Conservation (phyloP, 2,113 vertebrate species). For the Tenrec ecaudatus region DNA sequence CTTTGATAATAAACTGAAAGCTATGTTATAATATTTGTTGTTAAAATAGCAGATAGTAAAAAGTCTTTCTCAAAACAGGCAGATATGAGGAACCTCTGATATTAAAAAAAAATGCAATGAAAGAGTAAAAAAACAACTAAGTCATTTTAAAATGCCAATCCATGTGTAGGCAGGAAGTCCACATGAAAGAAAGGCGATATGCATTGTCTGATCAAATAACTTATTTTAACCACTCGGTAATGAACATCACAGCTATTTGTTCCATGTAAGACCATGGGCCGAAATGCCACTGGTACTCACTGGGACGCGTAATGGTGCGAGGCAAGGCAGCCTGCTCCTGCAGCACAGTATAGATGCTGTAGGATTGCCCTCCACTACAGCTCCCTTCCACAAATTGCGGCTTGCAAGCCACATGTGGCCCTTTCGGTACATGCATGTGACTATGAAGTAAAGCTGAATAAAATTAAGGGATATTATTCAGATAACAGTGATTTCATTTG, state of each 20-base stretch:
- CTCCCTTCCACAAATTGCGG: no score
- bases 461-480: no score
- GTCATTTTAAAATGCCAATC: neutral
- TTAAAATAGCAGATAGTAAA: neutral
- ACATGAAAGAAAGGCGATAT: neutral
- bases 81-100: neutral
- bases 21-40: neutral
- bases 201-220: neutral
- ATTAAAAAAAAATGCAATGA: no score
- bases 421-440: no score
- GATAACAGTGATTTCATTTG: no score
- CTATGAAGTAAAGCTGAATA: no score
- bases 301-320: neutral
- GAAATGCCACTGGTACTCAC: neutral
- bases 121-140: no score
- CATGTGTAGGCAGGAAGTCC: neutral
- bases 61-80: conserved; percentile 6
- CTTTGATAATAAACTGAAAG: neutral
- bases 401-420: no score
- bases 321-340: no score
- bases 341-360: accelerated
- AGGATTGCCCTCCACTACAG: neutral
- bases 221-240: neutral
- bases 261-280: neutral
- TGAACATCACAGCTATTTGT: neutral